Evolutionary conservation across 2,888 invertebrate species (phyloP).

Genomic region (Drosophila affinis): DNA sequence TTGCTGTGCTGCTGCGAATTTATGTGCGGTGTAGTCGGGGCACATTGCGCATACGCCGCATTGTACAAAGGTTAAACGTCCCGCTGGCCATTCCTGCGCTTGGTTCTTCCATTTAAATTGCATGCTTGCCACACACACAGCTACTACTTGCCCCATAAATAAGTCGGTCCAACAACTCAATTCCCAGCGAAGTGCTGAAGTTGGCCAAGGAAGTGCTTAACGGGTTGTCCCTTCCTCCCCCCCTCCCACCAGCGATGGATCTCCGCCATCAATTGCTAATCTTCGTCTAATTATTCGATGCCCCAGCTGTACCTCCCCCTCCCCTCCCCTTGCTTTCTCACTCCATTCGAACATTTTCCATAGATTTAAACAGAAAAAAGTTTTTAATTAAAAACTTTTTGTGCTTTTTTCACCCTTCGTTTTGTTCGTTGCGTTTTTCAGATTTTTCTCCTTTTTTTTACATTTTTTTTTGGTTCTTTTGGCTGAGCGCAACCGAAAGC

Average conservation of each 20-base stretch:
- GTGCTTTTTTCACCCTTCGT: slow-evolving; percentile 21
- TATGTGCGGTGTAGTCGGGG: slow-evolving; percentile 36
- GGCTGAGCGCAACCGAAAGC: slow-evolving; percentile 51
- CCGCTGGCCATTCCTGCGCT: slow-evolving; percentile 36
- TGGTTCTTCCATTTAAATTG: slow-evolving; percentile 67
- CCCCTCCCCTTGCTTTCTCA: background rate
- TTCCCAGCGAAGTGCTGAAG: slow-evolving; percentile 38
- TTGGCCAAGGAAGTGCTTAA: slow-evolving; percentile 9
- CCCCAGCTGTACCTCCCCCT: slow-evolving; percentile 33
- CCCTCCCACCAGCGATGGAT: background rate
- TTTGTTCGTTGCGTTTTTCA: slow-evolving; percentile 41
- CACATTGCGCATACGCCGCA: slow-evolving; percentile 68
- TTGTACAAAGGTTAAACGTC: slow-evolving; percentile 56
- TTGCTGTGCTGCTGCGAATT: slow-evolving; percentile 42
- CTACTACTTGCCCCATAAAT: slow-evolving; percentile 58
- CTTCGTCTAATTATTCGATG: slow-evolving; percentile 49
- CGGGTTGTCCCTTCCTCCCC: no score
- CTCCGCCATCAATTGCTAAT: slow-evolving; percentile 48
- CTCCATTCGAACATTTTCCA: slow-evolving; percentile 45
- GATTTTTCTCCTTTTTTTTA: slow-evolving; percentile 20
- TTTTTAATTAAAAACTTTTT: slow-evolving; percentile 76
- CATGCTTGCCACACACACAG: slow-evolving; percentile 49
- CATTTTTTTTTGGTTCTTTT: slow-evolving; percentile 71
- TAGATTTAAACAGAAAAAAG: slow-evolving; percentile 70
- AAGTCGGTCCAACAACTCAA: slow-evolving; percentile 72